A percentile compares a stretch with the other conserved stretches of the same genome.
Conservation (phyloP, 2,113 vertebrate species). For the Trogon melanurus region DNA sequence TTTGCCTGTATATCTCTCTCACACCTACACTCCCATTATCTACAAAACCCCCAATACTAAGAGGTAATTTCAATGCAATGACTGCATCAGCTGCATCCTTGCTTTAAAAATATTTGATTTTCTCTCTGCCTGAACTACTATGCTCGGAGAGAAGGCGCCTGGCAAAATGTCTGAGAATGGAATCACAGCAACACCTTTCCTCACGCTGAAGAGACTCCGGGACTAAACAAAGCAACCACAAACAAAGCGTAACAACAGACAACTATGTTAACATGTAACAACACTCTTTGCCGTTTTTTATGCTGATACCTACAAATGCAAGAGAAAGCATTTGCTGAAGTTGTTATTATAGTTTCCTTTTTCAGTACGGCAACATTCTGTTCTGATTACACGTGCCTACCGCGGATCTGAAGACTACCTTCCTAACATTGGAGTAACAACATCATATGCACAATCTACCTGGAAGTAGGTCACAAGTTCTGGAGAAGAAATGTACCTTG, state of each 20-base stretch:
- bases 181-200: background rate
- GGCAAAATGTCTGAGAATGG: background rate
- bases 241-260: background rate
- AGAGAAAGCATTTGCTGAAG: background rate
- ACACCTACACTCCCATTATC: background rate
- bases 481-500: constrained; percentile 73
- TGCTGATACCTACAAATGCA: background rate
- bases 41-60: background rate
- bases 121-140: background rate
- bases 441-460: background rate
- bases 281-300: background rate
- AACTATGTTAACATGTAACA: background rate
- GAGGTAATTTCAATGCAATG: background rate
- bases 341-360: background rate
- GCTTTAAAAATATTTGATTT: background rate
- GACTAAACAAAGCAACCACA: background rate
- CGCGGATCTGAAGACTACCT: background rate
- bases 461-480: background rate
- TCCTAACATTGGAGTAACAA: background rate
- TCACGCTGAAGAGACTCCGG: background rate
- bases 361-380: background rate
- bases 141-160: background rate
- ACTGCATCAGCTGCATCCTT: background rate
- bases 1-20: background rate
- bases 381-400: fast-evolving